phyloP scores from a whole-genome alignment of 2,113 vertebrate species.

The Meriones unguiculatus region DNA sequence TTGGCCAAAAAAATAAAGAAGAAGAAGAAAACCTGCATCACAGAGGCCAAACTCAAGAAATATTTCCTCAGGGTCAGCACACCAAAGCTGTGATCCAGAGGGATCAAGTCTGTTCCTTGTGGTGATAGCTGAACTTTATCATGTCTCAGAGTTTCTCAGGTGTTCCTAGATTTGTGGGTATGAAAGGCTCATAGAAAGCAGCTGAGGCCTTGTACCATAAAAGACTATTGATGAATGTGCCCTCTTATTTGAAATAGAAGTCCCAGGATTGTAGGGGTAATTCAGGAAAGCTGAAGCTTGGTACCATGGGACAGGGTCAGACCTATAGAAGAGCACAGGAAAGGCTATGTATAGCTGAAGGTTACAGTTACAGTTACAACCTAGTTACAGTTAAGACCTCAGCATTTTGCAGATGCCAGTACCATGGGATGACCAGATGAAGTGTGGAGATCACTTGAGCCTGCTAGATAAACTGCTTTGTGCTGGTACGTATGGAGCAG shows the following conservation, averaged over 20 bases:
- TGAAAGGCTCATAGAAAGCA: background rate
- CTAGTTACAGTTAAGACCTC: background rate
- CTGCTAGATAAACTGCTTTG: background rate
- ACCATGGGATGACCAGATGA: background rate
- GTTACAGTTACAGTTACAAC: no score
- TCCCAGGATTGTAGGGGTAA: background rate
- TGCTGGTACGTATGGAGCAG: background rate
- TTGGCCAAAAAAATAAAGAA: no score
- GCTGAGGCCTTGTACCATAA: background rate
- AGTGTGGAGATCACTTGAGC: background rate
- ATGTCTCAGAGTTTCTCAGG: background rate
- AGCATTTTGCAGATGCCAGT: background rate
- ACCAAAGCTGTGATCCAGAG: background rate
- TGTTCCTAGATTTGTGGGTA: background rate
- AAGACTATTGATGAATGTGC: background rate
- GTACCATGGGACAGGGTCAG: background rate
- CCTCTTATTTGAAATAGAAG: background rate
- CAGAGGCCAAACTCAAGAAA: background rate
- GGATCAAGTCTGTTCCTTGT: background rate
- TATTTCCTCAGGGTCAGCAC: background rate
- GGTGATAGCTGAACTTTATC: background rate
- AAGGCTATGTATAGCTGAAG: background rate
- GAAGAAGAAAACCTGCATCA: background rate
- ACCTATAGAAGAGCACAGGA: background rate
- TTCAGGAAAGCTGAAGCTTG: background rate